phyloP scores from a whole-genome alignment of 2,888 invertebrate genomes.

The Autographa gamma region DNA sequence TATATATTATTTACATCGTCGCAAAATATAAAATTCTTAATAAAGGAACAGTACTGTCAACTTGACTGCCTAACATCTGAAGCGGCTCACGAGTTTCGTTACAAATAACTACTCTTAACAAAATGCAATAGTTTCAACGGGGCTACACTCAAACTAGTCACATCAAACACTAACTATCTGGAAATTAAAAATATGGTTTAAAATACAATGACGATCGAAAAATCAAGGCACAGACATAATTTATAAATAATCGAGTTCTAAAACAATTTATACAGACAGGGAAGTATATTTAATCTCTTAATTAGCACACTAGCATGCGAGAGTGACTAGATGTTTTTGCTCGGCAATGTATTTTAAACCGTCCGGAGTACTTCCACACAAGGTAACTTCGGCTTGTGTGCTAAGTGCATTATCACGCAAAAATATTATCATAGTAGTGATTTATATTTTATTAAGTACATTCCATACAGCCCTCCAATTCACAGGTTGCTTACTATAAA shows the following conservation, averaged over 20 bases:
- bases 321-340: constrained; percentile 56
- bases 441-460: constrained; percentile 79
- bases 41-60: constrained; percentile 60
- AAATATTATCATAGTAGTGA: constrained; percentile 67
- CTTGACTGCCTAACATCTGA: constrained; percentile 49
- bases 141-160: constrained; percentile 62
- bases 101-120: constrained; percentile 69
- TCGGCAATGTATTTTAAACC: constrained; percentile 54
- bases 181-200: constrained; percentile 58
- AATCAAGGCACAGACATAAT: constrained; percentile 53
- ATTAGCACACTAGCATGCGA: constrained; percentile 44
- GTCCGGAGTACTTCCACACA: constrained; percentile 54
- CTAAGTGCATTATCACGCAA: constrained; percentile 76
- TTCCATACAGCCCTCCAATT: constrained; percentile 75
- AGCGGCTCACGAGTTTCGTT: constrained; percentile 68
- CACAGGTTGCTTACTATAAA: constrained; percentile 57
- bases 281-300: constrained; percentile 54
- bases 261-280: constrained; percentile 58
- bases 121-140: constrained; percentile 68
- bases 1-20: constrained; percentile 73
- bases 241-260: constrained; percentile 53
- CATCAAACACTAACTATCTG: constrained; percentile 57
- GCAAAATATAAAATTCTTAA: constrained; percentile 69
- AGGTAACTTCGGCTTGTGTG: constrained; percentile 37
- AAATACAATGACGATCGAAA: constrained; percentile 59